These are phyloP conservation scores for Lagria hirta DNA, from an alignment of 2,888 invertebrate genomes.

Conservation along the genomic window DNA sequence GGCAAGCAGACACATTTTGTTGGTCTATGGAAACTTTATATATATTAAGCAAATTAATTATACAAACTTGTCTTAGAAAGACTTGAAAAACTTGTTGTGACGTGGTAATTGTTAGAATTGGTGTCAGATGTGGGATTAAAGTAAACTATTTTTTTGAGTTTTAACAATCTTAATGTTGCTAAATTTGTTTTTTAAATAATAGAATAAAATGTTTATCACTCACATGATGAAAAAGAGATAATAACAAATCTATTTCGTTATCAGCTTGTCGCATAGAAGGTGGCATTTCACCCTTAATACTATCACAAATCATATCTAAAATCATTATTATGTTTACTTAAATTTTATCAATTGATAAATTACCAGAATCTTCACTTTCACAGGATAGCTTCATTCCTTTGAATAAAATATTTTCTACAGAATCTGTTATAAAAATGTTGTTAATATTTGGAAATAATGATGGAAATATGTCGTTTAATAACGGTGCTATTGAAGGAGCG, in stretches of 20 bases:
- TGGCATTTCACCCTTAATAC: conserved; percentile 7
- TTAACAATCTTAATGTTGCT: no score
- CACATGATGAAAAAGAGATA: conserved; percentile 19
- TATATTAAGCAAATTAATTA: no score
- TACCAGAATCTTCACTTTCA: conserved; percentile 54
- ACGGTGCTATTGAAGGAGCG: conserved; percentile 46
- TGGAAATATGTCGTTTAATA: conserved; percentile 57
- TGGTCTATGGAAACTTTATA: no score
- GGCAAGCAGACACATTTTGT: no score
- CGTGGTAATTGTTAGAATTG: no score
- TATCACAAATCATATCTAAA: conserved; percentile 14
- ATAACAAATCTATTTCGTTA: conserved; percentile 10
- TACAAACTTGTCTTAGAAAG: no score
- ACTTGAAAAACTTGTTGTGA: no score
- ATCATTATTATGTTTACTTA: not conserved
- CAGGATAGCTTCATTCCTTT: conserved; percentile 61
- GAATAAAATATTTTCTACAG: conserved; percentile 58
- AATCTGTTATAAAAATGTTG: conserved; percentile 12
- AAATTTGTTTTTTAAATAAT: no score
- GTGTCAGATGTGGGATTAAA: no score
- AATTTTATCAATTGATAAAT: conserved; percentile 20
- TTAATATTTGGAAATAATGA: conserved; percentile 7
- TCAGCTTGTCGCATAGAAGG: conserved; percentile 7
- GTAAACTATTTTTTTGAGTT: no score
- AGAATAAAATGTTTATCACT: no score